Evolutionary conservation across 2,113 vertebrate species (phyloP), one percentile per base, ranked within the genome.

Genomic region (Origma solitaria): DNA sequence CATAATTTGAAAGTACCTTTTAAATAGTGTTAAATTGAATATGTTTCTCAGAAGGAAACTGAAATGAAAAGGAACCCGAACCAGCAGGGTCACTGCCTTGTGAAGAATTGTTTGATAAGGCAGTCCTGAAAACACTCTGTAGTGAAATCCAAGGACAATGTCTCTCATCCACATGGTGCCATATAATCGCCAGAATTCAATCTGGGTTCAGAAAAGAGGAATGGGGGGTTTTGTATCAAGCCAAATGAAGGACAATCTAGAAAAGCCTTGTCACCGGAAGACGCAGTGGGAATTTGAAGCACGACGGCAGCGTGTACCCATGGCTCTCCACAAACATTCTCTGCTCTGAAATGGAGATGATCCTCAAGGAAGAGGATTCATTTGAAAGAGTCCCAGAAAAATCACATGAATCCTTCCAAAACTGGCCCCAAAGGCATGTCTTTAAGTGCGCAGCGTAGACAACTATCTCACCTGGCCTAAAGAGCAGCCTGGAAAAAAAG

Each of bases 161-260:
- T 53, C 64, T 86, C 35, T 78, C 18, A 91, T 51, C 15, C 31
- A 27, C 9, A 5, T 40, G 12, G n/a, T 76, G 53, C n/a, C 50
- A 37, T 8, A 30, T 37, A 79, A 62, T 13, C 24, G 40, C 17
- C 27, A 50, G 62, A 61, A 72, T 65, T 84, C 40, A 68, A 3
- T 37, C 24, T 60, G 50, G 72, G 10, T 37, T 62, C 56, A 68
- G 66, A 45, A 61, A 10, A 44, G 23, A 56, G 9, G 28, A 31
- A 14, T 14, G 11, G 3, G 15, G 21, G 0, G 0, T 14, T 69
- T 54, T 68, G 6, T 44, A 25, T n/a, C 44, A 51, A 61, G 42
- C 11, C 5, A 44, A 45, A 49, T 54, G 56, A 54, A 49, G 15
- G 17, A n/a, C 35, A 64, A 38, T 38, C 37, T 51, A 68, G 47